Percentiles rank a stretch among this genome's conserved stretches.
Conservation (phyloP, 2,888 invertebrate species). For the Endotricha flammealis region DNA sequence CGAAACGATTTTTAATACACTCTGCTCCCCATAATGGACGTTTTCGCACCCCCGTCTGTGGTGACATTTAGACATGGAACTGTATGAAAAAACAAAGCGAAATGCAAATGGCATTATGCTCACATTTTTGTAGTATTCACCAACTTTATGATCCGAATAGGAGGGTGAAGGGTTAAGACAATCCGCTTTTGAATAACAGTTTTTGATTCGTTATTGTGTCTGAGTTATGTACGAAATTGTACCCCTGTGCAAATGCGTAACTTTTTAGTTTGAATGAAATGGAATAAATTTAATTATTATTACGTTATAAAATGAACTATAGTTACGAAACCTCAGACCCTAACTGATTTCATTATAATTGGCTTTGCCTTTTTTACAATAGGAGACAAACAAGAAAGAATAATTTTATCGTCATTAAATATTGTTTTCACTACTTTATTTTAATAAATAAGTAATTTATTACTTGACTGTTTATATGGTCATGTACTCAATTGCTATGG, state of each 20-base stretch:
- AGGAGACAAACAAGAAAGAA: too few relatives aligned
- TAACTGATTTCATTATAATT: too few relatives aligned
- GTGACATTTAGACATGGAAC: slow-evolving; percentile 74
- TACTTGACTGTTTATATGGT: too few relatives aligned
- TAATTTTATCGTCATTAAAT: too few relatives aligned
- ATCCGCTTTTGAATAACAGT: slow-evolving; percentile 52
- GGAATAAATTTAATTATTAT: background rate
- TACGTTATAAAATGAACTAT: background rate
- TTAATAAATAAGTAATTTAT: too few relatives aligned
- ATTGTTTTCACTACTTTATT: too few relatives aligned
- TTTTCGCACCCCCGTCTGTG: slow-evolving; percentile 70
- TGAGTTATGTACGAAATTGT: slow-evolving; percentile 44
- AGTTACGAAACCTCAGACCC: too few relatives aligned
- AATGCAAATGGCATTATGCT: slow-evolving; percentile 77
- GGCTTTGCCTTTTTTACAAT: too few relatives aligned
- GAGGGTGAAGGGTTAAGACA: slow-evolving; percentile 72
- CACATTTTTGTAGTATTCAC: slow-evolving; percentile 73
- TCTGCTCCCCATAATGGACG: slow-evolving; percentile 68
- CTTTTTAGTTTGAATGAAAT: slow-evolving; percentile 1
- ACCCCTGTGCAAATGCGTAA: slow-evolving; percentile 11
- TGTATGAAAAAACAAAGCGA: slow-evolving; percentile 75
- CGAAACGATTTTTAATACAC: slow-evolving; percentile 74
- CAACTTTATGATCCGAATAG: slow-evolving; percentile 72
- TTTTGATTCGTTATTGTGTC: slow-evolving; percentile 58
- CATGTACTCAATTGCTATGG: too few relatives aligned